A percentile compares a stretch with the other conserved stretches of the same genome.
Conservation (phyloP, 2,797 vertebrate genomes). For the Clamator glandarius region DNA sequence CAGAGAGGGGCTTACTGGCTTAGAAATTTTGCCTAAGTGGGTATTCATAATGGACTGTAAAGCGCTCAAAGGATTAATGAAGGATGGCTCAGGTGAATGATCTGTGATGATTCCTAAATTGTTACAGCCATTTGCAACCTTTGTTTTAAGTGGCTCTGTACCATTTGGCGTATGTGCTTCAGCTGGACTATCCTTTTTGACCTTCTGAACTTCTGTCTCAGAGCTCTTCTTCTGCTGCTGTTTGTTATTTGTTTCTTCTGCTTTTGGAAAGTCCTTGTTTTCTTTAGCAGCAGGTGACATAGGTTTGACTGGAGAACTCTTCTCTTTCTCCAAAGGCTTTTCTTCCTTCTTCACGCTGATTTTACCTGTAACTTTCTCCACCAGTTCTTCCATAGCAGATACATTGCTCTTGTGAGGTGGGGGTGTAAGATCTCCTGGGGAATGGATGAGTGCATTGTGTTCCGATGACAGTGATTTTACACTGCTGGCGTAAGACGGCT, state of each 20-base stretch:
- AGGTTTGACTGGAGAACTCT: conserved; percentile 77
- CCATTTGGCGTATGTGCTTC: conserved; percentile 88
- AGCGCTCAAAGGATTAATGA: conserved; percentile 94
- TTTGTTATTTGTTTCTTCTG: conserved; percentile 83
- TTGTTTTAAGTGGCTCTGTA: conserved; percentile 86
- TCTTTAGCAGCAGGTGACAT: conserved; percentile 85
- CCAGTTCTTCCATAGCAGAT: conserved; percentile 95
- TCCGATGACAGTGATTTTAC: conserved; percentile 85
- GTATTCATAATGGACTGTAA: conserved; percentile 99
- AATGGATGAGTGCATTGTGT: conserved; percentile 84
- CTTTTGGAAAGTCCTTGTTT: conserved; percentile 86
- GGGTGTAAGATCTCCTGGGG: conserved; percentile 90
- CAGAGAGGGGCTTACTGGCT: conserved; percentile 87
- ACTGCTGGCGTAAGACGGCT: conserved; percentile 85
- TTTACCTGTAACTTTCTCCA: conserved; percentile 96
- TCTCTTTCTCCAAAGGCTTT: conserved; percentile 82
- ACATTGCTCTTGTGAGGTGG: conserved; percentile 94
- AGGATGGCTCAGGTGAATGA: conserved; percentile 93
- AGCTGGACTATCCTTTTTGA: conserved; percentile 85
- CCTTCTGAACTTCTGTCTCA: conserved; percentile 84
- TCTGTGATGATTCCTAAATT: conserved; percentile 96
- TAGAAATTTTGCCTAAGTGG: conserved; percentile 94
- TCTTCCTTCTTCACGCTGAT: conserved; percentile 88
- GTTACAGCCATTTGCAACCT: conserved; percentile 92
- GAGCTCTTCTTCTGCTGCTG: conserved; percentile 80